Percentiles rank a stretch among this genome's conserved stretches.
Conservation (phyloP, 1,140 invertebrate genomes). For the Drosophila sechellia region DNA sequence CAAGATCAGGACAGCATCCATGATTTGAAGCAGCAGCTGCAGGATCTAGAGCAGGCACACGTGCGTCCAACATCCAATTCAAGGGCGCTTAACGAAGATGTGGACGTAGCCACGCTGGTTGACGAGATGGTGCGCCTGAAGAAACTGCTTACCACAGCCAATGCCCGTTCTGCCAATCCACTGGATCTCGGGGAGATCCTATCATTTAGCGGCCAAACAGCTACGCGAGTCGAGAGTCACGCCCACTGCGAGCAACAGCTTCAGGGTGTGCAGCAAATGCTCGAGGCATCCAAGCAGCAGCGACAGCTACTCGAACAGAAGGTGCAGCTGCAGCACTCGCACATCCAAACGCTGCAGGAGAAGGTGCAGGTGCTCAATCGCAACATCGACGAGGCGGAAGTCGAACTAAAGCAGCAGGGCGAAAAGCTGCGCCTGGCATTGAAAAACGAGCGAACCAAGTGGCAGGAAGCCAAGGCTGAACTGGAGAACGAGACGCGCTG, state of each 20-base stretch:
- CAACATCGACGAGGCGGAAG: conserved; percentile 87
- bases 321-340: conserved; percentile 85
- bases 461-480: conserved; percentile 86
- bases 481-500: conserved; percentile 86
- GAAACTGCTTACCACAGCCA: conserved; percentile 86
- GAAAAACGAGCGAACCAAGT: conserved; percentile 86
- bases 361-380: conserved; percentile 87
- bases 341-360: conserved; percentile 88
- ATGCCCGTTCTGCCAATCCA: conserved; percentile 85
- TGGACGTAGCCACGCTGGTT: conserved; percentile 76
- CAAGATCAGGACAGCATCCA: conserved; percentile 91
- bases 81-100: conserved; percentile 42
- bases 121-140: conserved; percentile 87
- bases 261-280: conserved; percentile 84
- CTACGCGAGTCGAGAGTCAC: conserved; percentile 58
- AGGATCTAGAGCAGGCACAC: conserved; percentile 58
- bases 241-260: conserved; percentile 85
- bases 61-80: neutral
- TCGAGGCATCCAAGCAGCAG: conserved; percentile 72
- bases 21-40: conserved; percentile 87
- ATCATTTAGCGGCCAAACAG: conserved; percentile 39
- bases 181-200: conserved; percentile 86
- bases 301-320: conserved; percentile 56
- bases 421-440: conserved; percentile 85
- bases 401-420: conserved; percentile 85